These are phyloP conservation scores for Rousettus madagascariensis DNA, from an alignment of 2,797 vertebrate species.

Conservation along the genomic window DNA sequence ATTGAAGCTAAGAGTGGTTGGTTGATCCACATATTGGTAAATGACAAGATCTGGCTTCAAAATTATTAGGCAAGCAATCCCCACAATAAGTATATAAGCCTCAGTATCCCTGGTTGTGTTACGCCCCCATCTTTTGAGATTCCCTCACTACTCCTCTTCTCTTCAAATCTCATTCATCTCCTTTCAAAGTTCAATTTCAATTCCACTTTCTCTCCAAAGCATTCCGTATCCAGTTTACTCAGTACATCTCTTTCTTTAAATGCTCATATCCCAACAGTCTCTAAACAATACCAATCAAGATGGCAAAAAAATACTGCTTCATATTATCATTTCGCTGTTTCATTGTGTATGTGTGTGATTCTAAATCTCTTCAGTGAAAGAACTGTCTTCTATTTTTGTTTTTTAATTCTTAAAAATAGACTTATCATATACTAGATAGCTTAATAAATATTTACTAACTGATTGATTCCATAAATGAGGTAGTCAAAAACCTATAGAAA, in stretches of 20 bases:
- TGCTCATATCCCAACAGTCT: neutral
- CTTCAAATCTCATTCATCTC: neutral
- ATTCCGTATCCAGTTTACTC: neutral
- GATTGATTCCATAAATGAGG: neutral
- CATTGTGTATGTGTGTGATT: neutral
- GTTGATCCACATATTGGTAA: neutral
- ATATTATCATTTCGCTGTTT: neutral
- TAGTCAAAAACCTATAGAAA: neutral
- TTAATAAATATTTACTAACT: conserved; percentile 14
- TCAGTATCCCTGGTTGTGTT: neutral
- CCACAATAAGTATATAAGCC: neutral
- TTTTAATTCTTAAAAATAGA: neutral
- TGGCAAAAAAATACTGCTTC: neutral
- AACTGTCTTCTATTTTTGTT: neutral
- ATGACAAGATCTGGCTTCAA: neutral
- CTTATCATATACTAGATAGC: neutral
- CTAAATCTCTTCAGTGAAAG: neutral
- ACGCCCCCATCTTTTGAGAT: neutral
- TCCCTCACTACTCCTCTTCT: neutral
- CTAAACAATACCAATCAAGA: neutral
- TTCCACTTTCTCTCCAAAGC: neutral
- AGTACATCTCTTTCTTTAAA: neutral
- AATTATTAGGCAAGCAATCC: neutral
- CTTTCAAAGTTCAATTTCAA: neutral
- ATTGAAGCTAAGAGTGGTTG: neutral